These are phyloP conservation scores for Grus americana DNA, from an alignment of 2,113 vertebrate species.

Conservation along the genomic window DNA sequence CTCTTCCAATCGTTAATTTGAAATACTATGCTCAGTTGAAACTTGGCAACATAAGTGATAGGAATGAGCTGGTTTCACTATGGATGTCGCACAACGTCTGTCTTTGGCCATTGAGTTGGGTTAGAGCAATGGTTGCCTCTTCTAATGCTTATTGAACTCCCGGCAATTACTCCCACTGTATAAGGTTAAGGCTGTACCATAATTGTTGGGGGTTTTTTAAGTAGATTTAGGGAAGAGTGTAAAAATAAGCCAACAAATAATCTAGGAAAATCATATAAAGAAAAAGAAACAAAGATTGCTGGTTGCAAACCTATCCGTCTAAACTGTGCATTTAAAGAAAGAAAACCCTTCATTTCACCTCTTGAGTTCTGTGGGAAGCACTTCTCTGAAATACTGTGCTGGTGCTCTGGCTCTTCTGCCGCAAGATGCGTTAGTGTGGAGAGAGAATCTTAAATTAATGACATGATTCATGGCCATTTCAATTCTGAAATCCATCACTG, in stretches of 20 bases:
- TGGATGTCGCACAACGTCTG: fast-evolving
- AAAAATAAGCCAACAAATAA: not conserved
- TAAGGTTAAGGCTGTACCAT: not conserved
- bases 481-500: not conserved
- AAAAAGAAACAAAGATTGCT: not conserved
- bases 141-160: not conserved
- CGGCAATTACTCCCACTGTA: not conserved
- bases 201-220: not conserved
- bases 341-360: not conserved
- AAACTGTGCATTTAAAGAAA: not conserved
- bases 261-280: not conserved
- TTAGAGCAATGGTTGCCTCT: not conserved
- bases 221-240: not conserved
- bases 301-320: not conserved
- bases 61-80: fast-evolving
- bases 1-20: not conserved
- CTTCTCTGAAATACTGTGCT: not conserved
- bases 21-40: not conserved
- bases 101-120: not conserved
- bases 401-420: not conserved
- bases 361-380: not conserved
- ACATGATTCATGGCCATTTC: not conserved
- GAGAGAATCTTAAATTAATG: not conserved
- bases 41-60: fast-evolving
- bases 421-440: not conserved